Conservation (phyloP, 2,888 invertebrate genomes). For the Scaptomyza polygonia region DNA sequence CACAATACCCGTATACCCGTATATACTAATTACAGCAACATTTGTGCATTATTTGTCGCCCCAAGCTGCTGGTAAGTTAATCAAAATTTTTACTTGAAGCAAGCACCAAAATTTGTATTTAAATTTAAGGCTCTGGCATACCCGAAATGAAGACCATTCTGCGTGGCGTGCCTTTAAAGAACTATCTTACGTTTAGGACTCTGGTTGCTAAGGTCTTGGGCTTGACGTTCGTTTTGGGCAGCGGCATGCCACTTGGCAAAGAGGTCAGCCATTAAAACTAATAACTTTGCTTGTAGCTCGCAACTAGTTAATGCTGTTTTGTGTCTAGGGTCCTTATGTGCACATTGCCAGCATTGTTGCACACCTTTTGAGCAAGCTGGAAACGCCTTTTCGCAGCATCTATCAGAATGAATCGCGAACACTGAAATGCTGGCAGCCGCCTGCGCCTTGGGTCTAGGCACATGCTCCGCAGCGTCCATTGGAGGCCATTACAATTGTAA, state of each 20-base stretch:
- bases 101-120: conserved; percentile 14
- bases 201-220: conserved; percentile 97
- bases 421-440: conserved; percentile 99
- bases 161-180: conserved; percentile 97
- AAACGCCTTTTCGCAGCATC: conserved; percentile 97
- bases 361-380: conserved; percentile 94
- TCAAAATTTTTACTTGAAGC: conserved; percentile 26
- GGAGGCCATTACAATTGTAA: too few relatives aligned
- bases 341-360: conserved; percentile 99
- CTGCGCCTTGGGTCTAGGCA: conserved; percentile 97
- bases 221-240: conserved; percentile 96
- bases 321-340: conserved; percentile 95
- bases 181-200: conserved; percentile 97
- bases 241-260: conserved; percentile 98
- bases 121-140: conserved; percentile 93
- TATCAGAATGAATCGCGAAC: conserved; percentile 97
- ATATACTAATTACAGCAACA: conserved; percentile 97
- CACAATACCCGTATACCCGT: conserved; percentile 93
- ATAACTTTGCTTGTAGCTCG: neutral
- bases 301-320: conserved; percentile 12
- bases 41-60: conserved; percentile 98
- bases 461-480: conserved; percentile 98
- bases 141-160: conserved; percentile 99
- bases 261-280: conserved; percentile 88
- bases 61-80: conserved; percentile 93